Percentiles rank a stretch among this genome's conserved stretches.
Conservation (phyloP, 2,113 vertebrate species). For the Lepus americanus region DNA sequence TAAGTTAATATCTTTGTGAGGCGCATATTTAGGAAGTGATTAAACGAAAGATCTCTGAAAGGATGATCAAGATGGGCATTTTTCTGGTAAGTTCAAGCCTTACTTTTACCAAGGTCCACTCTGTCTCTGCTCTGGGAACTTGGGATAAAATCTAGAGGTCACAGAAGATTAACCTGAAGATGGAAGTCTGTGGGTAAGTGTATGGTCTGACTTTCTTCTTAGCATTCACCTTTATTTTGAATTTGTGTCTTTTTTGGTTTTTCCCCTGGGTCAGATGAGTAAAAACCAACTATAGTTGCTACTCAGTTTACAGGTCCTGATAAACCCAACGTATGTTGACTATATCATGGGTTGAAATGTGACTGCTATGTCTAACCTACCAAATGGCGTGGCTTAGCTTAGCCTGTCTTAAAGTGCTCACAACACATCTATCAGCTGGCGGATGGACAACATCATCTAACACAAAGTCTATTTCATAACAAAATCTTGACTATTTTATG, state of each 20-base stretch:
- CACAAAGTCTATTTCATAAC: background rate
- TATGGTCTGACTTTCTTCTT: background rate
- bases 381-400: background rate
- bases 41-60: background rate
- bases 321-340: background rate
- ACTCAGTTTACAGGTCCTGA: background rate
- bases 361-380: background rate
- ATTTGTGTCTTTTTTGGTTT: background rate
- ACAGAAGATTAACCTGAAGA: background rate
- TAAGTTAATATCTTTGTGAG: constrained; percentile 13
- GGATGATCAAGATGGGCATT: background rate
- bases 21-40: constrained; percentile 1
- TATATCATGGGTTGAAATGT: background rate
- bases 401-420: background rate
- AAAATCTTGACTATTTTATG: background rate
- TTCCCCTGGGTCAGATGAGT: background rate
- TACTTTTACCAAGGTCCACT: background rate
- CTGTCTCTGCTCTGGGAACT: background rate
- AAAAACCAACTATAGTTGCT: background rate
- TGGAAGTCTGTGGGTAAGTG: background rate
- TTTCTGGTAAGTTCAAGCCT: background rate
- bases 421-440: background rate
- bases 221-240: background rate
- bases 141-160: background rate
- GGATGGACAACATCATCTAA: background rate